Base-by-base conservation (phyloP, 1,140 invertebrate genomes). In the Cyrtorhinus lividipennis region DNA sequence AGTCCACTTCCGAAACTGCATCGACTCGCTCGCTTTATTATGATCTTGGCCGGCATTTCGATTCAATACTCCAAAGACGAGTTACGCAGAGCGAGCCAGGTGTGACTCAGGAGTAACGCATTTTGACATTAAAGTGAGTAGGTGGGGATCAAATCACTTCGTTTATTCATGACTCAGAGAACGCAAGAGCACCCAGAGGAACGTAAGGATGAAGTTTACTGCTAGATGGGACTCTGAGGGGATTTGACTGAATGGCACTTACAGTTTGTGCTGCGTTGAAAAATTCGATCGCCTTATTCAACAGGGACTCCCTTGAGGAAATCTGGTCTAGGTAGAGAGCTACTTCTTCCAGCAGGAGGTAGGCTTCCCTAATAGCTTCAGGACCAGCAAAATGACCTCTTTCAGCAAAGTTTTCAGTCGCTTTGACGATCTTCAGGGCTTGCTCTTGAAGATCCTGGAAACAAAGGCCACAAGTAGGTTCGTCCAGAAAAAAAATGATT, bases 351-450 rank as follows among this genome's bases (percentile, higher is more conserved):
- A 91, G 78, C 48, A 90, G 79, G 26, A 76, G 76, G 68, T 88
- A 89, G 18, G 88, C 82, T 66, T 86, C 78, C 61, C 79, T 76
- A 23, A 82, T 82, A 0, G 85, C 85, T 69, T 89, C 82, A 66
- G 86, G 81, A 1, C 81, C 81, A 18, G 82, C 82, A 68, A 84
- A 83, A 67, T 83, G 82, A 18, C 84, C 83, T 0, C 81, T 79
- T 25, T 80, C 79, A 23, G 84, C 79, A 22, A 91, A 77, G 69
- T 85, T 82, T 71, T 91, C 87, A 15, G 87, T 89, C 24, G 84
- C 85, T 70, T 84, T 81, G 1, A 88, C 83, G 66, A 90, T 83
- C 71, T 83, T 86, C 24, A 91, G 73, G 2, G 85, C 83, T 67
- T 79, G 79, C 66, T 90, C 88, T 72, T 90, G 85, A 30, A 88